phyloP scores from a whole-genome alignment of 2,888 invertebrate species.

The Macropis europaea region DNA sequence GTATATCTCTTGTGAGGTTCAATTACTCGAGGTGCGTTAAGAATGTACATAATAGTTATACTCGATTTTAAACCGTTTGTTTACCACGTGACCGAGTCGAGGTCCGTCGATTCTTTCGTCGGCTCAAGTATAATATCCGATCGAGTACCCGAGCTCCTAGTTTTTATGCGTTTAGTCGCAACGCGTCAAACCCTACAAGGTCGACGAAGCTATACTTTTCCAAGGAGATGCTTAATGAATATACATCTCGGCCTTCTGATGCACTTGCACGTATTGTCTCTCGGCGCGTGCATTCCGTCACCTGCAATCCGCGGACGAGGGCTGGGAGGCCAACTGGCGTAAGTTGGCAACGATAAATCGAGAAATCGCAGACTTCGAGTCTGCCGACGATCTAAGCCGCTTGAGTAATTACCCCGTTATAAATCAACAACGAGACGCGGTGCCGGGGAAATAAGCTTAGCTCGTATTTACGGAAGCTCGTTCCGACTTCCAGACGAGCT shows the following conservation, averaged over 20 bases:
- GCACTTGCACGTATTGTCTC: conserved; percentile 35
- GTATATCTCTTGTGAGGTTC: too few relatives aligned
- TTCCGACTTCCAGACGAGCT: too few relatives aligned
- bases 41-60: too few relatives aligned
- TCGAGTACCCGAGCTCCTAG: neutral
- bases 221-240: conserved; percentile 47
- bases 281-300: conserved; percentile 15
- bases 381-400: neutral
- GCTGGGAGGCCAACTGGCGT: neutral
- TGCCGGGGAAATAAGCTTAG: too few relatives aligned
- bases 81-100: too few relatives aligned
- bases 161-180: conserved; percentile 20
- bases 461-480: too few relatives aligned
- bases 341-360: neutral
- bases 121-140: conserved; percentile 14
- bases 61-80: too few relatives aligned
- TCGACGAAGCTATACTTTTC: conserved; percentile 32
- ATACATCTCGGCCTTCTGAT: conserved; percentile 30
- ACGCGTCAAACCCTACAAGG: conserved; percentile 40
- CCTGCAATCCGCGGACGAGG: neutral
- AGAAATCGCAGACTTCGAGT: neutral
- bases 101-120: too few relatives aligned
- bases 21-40: too few relatives aligned
- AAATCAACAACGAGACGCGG: too few relatives aligned
- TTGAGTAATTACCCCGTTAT: too few relatives aligned